Conservation (phyloP, 2,113 vertebrate genomes). For the Leptocoma aspasia region DNA sequence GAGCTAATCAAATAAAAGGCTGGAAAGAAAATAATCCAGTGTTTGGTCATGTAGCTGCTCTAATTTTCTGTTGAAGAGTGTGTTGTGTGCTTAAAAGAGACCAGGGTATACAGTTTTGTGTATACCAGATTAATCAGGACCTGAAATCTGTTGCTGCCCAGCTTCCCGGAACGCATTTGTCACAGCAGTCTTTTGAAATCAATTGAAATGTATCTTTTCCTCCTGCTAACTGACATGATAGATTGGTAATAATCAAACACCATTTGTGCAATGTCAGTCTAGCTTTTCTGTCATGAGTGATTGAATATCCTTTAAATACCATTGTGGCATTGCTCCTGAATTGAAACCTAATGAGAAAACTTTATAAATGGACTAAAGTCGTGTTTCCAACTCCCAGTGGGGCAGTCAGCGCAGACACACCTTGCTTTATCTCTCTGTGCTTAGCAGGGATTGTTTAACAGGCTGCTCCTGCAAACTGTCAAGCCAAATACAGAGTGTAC, state of each 20-base stretch:
- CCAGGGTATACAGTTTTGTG: background rate
- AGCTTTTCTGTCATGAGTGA: conserved; percentile 43
- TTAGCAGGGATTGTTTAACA: background rate
- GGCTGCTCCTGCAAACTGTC: background rate
- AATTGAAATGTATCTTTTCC: conserved; percentile 60
- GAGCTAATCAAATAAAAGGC: background rate
- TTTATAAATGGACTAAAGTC: conserved; percentile 38
- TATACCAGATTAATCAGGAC: conserved; percentile 10
- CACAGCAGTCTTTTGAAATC: conserved; percentile 36
- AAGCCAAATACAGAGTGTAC: background rate
- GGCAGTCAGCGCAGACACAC: background rate
- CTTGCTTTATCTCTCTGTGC: conserved; percentile 5
- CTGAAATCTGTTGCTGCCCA: background rate
- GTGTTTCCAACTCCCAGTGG: conserved; percentile 14
- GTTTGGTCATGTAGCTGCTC: background rate
- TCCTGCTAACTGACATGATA: conserved; percentile 40
- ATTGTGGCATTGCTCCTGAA: conserved; percentile 17
- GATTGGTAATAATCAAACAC: conserved; percentile 62
- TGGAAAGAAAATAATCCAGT: background rate
- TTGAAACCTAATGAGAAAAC: conserved; percentile 45
- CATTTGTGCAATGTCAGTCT: conserved; percentile 43
- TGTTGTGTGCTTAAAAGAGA: background rate
- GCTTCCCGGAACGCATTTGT: conserved; percentile 19
- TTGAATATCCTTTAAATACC: conserved; percentile 48
- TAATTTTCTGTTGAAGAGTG: background rate